Evolutionary conservation across 2,888 invertebrate genomes (phyloP), one percentile per base, ranked within the genome.

Genomic region (Entomobrya proxima): DNA sequence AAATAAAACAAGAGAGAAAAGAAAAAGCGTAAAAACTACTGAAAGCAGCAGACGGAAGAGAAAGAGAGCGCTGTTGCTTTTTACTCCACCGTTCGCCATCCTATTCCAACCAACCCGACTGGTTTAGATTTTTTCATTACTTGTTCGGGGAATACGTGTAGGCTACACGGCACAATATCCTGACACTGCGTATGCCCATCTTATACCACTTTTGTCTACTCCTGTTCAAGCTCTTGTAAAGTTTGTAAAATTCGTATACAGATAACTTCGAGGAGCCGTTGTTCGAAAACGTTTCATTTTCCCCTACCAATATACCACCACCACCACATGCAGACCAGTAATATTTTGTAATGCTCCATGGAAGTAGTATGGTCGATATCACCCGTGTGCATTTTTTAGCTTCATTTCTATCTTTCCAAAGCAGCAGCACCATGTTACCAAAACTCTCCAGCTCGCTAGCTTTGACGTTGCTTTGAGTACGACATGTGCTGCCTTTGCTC

Each of bases 301-400:
- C 37, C 32, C 32, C 40, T 67, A 27, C 44, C 35, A 3, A 64
- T 32, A 1, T 13, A 15, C 58, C 27, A 27, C 11, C 24, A 11
- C 6, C 11, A 61, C 32, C 3, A 30, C 2, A 13, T n/a, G 32
- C 32, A 13, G 11, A 35, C 64, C 15, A 40, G 9, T 21, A 15
- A 27, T 13, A 21, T 37, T 24, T 67, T 9, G 50, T 74, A 30
- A 30, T 30, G 37, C 11, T 37, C 55, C 37, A 52, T 37, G 18
- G 11, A 18, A n/a, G 55, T 18, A 67, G 77, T 77, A 77, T 84
- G 84, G 84, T 84, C 84, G 84, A 84, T 84, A 84, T 77, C 77
- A 84, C 69, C 58, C 69, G 84, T 69, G 84, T 52, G 52, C 52
- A 30, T 47, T 64, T 67, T 52, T 35, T 30, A 50, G 30, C 18